phyloP scores from a whole-genome alignment of 2,797 vertebrate species.

The Pygocentrus nattereri region DNA sequence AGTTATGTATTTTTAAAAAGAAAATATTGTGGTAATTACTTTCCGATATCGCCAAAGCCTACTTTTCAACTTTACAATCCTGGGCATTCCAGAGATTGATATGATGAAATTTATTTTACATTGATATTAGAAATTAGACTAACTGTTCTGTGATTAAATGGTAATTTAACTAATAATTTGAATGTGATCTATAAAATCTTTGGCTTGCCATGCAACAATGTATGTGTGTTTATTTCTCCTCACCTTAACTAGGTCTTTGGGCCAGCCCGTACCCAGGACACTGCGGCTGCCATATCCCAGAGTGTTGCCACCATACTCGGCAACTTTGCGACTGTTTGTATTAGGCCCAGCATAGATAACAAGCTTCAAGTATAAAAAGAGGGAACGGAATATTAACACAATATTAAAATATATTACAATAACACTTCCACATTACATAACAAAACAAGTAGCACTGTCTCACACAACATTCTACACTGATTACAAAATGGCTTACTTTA shows the following conservation, averaged over 20 bases:
- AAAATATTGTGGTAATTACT: no score
- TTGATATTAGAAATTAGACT: no score
- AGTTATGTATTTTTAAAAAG: no score
- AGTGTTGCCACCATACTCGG: slow-evolving; percentile 98
- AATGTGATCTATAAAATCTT: not conserved
- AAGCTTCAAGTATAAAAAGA: slow-evolving; percentile 77
- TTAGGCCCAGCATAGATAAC: slow-evolving; percentile 98
- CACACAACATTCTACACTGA: not conserved
- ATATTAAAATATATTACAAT: not conserved
- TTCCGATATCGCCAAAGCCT: no score
- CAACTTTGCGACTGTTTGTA: slow-evolving; percentile 99
- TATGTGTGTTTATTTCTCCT: slow-evolving; percentile 10
- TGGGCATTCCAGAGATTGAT: no score
- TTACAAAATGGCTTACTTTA: not conserved
- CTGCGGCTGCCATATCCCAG: slow-evolving; percentile 98
- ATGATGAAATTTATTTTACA: no score
- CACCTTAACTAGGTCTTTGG: slow-evolving; percentile 99
- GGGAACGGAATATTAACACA: not conserved
- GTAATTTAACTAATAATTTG: not conserved
- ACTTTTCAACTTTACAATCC: no score
- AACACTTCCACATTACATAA: not conserved
- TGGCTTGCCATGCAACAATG: not conserved
- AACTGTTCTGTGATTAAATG: not conserved
- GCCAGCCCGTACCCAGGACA: slow-evolving; percentile 98
- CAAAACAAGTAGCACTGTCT: no score